A percentile compares a stretch with the other conserved stretches of the same genome.
These are phyloP conservation scores for Aix galericulata DNA, from an alignment of 2,113 vertebrate species.

Conservation along the genomic window DNA sequence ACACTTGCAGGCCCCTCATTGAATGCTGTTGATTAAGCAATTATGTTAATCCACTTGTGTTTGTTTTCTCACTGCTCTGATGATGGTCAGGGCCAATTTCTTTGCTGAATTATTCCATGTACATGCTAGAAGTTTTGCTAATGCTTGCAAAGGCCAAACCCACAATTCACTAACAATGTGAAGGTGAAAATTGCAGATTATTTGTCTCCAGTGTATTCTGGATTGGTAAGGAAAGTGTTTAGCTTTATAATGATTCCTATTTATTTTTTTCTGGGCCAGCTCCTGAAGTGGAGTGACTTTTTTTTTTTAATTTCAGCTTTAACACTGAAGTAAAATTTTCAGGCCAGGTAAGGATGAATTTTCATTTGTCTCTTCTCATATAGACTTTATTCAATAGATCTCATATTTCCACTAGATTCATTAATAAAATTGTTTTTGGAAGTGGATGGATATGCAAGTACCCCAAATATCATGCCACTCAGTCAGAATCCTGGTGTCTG, in stretches of 20 bases:
- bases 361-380: background rate
- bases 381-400: background rate
- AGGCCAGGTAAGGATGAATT: background rate
- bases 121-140: slow-evolving; percentile 21
- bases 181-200: slow-evolving; percentile 45
- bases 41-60: slow-evolving; percentile 87
- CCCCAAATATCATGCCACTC: background rate
- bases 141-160: slow-evolving; percentile 27
- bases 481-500: background rate
- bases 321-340: background rate
- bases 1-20: slow-evolving; percentile 72
- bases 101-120: slow-evolving; percentile 63
- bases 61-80: slow-evolving; percentile 82
- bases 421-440: background rate
- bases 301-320: background rate
- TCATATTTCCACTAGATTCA: background rate
- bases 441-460: background rate
- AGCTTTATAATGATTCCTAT: background rate
- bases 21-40: slow-evolving; percentile 83
- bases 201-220: slow-evolving; percentile 1
- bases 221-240: background rate
- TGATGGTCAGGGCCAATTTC: slow-evolving; percentile 75
- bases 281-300: background rate
- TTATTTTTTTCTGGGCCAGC: background rate
- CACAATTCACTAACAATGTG: background rate